These are phyloP conservation scores for Drosophila tripunctata DNA, from an alignment of 2,888 invertebrate species.

Conservation along the genomic window DNA sequence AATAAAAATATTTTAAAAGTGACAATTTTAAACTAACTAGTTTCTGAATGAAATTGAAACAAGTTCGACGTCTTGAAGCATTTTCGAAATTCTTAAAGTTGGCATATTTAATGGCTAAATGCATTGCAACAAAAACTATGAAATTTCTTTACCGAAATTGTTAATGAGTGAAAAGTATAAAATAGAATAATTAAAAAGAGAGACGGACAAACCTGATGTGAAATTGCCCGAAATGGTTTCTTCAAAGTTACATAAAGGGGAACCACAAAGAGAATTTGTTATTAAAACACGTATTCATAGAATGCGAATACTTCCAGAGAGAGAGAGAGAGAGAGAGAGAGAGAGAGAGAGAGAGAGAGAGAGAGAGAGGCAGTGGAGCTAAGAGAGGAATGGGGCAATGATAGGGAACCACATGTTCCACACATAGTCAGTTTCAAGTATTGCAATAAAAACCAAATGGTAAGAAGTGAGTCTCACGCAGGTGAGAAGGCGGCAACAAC, in stretches of 20 bases:
- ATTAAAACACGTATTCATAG: conserved; percentile 50
- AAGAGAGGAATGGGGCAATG: neutral
- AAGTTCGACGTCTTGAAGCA: too few relatives aligned
- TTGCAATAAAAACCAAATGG: conserved; percentile 50
- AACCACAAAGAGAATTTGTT: conserved; percentile 42
- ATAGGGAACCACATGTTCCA: conserved; percentile 39
- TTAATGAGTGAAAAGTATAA: conserved; percentile 24
- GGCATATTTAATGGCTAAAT: neutral
- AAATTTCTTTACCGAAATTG: conserved; percentile 1
- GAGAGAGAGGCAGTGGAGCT: too few relatives aligned
- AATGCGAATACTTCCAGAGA: conserved; percentile 1
- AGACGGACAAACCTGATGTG: neutral
- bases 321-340: neutral
- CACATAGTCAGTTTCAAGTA: conserved; percentile 49
- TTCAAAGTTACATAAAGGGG: neutral
- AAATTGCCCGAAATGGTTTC: neutral
- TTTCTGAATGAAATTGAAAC: too few relatives aligned
- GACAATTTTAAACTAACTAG: too few relatives aligned
- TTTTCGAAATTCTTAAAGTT: neutral
- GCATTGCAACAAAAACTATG: neutral
- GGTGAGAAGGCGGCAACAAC: conserved; percentile 45
- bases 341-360: too few relatives aligned
- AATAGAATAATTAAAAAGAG: conserved; percentile 1
- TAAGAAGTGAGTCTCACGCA: conserved; percentile 21
- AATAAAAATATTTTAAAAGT: too few relatives aligned